Evolutionary conservation across 2,113 vertebrate species (phyloP).

Genomic region (Bubo blakistoni): DNA sequence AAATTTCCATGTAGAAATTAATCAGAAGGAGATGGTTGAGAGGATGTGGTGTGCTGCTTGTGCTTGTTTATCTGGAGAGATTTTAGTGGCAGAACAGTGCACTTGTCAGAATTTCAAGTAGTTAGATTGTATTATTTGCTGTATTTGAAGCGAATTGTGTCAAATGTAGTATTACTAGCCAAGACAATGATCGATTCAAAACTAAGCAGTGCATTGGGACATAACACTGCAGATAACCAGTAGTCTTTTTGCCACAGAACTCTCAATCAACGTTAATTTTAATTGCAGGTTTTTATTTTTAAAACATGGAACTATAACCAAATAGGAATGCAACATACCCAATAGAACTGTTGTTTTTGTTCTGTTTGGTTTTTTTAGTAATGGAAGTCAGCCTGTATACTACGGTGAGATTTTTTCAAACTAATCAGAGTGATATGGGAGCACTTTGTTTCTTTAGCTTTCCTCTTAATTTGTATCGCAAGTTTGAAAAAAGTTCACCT

Average conservation of each 20-base stretch:
- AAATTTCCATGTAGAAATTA: neutral
- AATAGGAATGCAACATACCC: neutral
- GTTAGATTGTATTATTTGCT: neutral
- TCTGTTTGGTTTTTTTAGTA: neutral
- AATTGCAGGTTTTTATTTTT: neutral
- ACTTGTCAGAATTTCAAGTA: neutral
- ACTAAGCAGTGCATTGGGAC: neutral
- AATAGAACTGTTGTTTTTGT: neutral
- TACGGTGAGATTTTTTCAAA: neutral
- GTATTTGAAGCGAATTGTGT: neutral
- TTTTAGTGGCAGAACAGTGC: neutral
- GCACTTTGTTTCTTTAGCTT: neutral
- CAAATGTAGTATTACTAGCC: neutral
- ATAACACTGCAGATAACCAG: neutral
- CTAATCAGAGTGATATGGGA: neutral
- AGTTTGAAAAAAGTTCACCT: neutral
- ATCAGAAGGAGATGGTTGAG: neutral
- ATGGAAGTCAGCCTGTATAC: neutral
- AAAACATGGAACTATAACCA: neutral
- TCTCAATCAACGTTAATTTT: neutral
- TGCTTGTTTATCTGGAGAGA: neutral
- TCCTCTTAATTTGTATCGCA: fast-evolving
- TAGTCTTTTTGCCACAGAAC: neutral
- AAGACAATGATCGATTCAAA: neutral
- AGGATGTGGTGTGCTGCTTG: neutral